Evolutionary conservation across 2,888 invertebrate species (phyloP).

Genomic region (Ariolimax columbianus): DNA sequence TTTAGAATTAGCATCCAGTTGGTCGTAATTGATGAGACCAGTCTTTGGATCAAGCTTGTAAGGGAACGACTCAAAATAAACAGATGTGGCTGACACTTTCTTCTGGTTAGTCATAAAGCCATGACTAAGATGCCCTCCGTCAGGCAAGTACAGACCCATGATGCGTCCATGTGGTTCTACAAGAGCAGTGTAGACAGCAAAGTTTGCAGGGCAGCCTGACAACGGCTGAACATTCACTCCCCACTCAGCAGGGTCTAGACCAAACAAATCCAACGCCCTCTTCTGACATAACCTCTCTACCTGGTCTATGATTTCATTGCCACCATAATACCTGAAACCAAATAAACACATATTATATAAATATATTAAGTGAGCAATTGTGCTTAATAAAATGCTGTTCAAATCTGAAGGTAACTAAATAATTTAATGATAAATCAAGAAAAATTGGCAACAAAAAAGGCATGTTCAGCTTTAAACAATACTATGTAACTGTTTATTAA

Average conservation of each 20-base stretch:
- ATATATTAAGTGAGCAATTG: too few relatives aligned
- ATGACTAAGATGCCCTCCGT: slow-evolving; percentile 90
- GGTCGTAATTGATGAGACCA: slow-evolving; percentile 95
- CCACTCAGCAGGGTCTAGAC: slow-evolving; percentile 91
- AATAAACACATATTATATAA: too few relatives aligned
- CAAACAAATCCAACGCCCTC: slow-evolving; percentile 90
- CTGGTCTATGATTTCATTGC: slow-evolving; percentile 96
- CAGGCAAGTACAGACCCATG: slow-evolving; percentile 96
- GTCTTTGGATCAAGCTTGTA: slow-evolving; percentile 90
- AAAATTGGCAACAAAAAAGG: too few relatives aligned
- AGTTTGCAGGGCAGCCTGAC: slow-evolving; percentile 96
- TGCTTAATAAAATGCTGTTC: too few relatives aligned
- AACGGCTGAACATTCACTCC: slow-evolving; percentile 98
- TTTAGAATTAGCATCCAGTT: slow-evolving; percentile 87
- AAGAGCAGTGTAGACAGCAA: slow-evolving; percentile 94
- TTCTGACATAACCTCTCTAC: slow-evolving; percentile 93
- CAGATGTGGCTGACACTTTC: slow-evolving; percentile 96
- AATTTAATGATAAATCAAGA: too few relatives aligned
- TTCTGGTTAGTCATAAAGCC: slow-evolving; percentile 92
- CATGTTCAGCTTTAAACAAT: too few relatives aligned
- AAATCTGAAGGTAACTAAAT: too few relatives aligned
- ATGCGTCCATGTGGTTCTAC: slow-evolving; percentile 94
- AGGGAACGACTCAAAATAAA: slow-evolving; percentile 98
- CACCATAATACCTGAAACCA: slow-evolving; percentile 92
- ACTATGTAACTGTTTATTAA: too few relatives aligned